Percentiles rank a stretch among this genome's conserved stretches.
phyloP scores from a whole-genome alignment of 2,888 invertebrate genomes.

The Ormyrus nitidulus region DNA sequence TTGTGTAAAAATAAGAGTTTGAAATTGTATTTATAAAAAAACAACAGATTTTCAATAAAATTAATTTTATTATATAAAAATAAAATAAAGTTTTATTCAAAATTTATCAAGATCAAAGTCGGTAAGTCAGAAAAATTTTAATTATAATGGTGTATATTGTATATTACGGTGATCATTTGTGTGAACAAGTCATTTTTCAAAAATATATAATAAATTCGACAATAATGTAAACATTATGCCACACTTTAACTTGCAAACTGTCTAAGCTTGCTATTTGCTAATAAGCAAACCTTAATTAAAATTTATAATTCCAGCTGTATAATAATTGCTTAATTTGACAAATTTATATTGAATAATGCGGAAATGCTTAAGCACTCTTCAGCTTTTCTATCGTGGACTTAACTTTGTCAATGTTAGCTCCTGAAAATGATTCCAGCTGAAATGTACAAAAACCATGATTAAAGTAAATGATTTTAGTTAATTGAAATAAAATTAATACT shows the following conservation, averaged over 20 bases:
- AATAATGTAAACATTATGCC: conserved; percentile 28
- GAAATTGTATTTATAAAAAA: conserved; percentile 2
- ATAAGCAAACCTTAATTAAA: conserved; percentile 46
- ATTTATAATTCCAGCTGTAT: conserved; percentile 36
- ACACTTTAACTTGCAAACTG: conserved; percentile 22
- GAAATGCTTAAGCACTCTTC: conserved; percentile 69
- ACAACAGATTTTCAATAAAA: conserved; percentile 24
- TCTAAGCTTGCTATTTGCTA: conserved; percentile 38
- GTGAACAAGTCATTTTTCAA: conserved; percentile 27
- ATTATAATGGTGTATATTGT: conserved; percentile 31
- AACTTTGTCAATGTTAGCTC: conserved; percentile 86
- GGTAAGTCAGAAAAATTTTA: conserved; percentile 33
- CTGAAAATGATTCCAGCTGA: conserved; percentile 84
- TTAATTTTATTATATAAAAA: conserved; percentile 54
- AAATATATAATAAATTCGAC: conserved; percentile 43
- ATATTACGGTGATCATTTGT: conserved; percentile 38
- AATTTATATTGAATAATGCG: conserved; percentile 49
- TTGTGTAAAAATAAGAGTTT: conserved; percentile 27
- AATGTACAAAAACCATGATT: conserved; percentile 54
- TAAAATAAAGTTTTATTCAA: conserved; percentile 47
- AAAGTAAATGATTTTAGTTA: background rate
- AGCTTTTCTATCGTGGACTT: conserved; percentile 79
- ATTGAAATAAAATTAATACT: background rate
- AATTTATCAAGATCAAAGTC: conserved; percentile 42
- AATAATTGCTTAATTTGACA: conserved; percentile 8